These are phyloP conservation scores for Ictidomys tridecemlineatus DNA, from an alignment of 2,113 vertebrate species.

Conservation along the genomic window DNA sequence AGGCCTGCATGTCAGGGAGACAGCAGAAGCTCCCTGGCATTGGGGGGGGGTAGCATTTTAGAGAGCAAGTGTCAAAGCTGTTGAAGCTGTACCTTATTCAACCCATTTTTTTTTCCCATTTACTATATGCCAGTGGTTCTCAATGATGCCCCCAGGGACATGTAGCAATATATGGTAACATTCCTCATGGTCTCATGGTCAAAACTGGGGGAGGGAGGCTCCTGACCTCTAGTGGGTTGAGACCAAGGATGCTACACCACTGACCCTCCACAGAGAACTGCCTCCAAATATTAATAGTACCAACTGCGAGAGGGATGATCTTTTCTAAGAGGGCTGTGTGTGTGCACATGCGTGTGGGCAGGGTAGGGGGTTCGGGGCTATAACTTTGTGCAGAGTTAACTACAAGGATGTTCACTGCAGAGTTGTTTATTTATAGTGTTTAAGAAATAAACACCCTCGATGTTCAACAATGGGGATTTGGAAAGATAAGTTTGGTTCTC, in stretches of 20 bases:
- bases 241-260: neutral
- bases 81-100: neutral
- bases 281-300: neutral
- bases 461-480: neutral
- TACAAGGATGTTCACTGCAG: neutral
- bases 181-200: neutral
- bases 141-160: neutral
- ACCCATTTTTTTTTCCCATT: fast-evolving
- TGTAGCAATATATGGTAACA: too few species aligned
- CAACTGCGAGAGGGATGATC: fast-evolving
- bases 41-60: neutral
- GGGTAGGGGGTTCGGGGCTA: neutral
- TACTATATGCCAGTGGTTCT: neutral
- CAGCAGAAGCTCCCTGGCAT: neutral
- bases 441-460: neutral
- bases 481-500: neutral
- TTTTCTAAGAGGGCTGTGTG: neutral
- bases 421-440: neutral
- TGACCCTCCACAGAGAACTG: neutral
- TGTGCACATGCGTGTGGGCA: neutral
- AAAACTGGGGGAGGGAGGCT: fast-evolving
- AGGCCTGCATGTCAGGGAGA: fast-evolving
- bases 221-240: neutral
- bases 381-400: neutral
- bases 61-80: neutral